Evolutionary conservation across 2,797 vertebrate genomes (phyloP), one percentile per base, ranked within the genome.

Genomic region (Anomalospiza imberbis): DNA sequence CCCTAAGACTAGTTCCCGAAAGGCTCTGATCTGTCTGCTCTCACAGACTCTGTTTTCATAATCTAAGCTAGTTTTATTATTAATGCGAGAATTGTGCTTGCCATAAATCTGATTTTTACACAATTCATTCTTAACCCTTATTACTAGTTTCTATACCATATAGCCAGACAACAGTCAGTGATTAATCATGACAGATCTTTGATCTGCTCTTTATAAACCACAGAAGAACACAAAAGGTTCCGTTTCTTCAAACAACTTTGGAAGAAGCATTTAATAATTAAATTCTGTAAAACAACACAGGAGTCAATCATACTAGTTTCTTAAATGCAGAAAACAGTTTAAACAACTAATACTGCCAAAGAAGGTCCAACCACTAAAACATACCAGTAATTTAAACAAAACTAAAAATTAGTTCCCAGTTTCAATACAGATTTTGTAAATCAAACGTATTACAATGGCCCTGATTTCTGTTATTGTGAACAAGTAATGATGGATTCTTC

Each of bases 61-160:
- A 54, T 16, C 61, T 55, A 82, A 81, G n/a, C 11, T 51, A 8
- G 3, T 51, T 78, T 53, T 57, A 76, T 67, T 63, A 75, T 55
- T 55, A 44, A 73, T 10, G 44, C 0, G 0, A 73, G 22, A 85
- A 60, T 1, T 19, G 22, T 38, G 20, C 28, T 73, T 34, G 48
- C 73, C 44, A 81, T 0, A 40, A 19, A 61, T 45, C 24, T 61
- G 24, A 75, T 36, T 68, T 74, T 22, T 42, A 84, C 28, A 70
- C 31, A 62, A 77, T 28, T 40, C 45, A 77, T 31, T 48, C 34
- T 89, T 80, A 83, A 61, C 31, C 70, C 29, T n/a, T 26, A 68
- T 7, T 75, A 57, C 8, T 34, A 70, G 32, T 28, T 92, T 76
- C 67, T 72, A 42, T 2, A 78, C 32, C 10, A 6, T 38, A 54